Evolutionary conservation across 2,113 vertebrate genomes (phyloP).

Genomic region (Thomomys bottae): DNA sequence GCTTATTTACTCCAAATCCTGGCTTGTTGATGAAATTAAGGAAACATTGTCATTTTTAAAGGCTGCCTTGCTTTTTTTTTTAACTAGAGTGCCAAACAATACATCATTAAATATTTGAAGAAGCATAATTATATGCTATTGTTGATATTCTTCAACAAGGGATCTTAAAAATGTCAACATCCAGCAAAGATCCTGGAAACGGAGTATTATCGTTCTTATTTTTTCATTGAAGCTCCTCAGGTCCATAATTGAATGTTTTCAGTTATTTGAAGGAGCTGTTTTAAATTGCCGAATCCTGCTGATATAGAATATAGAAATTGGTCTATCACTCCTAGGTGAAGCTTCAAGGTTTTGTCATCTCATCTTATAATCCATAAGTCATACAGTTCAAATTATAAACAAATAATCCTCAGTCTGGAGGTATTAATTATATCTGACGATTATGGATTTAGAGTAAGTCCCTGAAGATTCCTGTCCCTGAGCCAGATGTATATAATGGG

Average conservation of each 20-base stretch:
- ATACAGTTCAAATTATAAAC: conserved; percentile 34
- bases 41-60: conserved; percentile 38
- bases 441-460: conserved; percentile 22
- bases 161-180: conserved; percentile 25
- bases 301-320: conserved; percentile 29
- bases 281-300: conserved; percentile 48
- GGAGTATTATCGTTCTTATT: conserved; percentile 15
- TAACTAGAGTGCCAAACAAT: conserved; percentile 43
- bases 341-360: conserved; percentile 32
- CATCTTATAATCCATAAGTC: conserved; percentile 41
- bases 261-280: conserved; percentile 34
- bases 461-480: conserved; percentile 9
- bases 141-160: conserved; percentile 45
- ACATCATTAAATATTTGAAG: conserved; percentile 48
- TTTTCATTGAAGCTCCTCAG: conserved; percentile 8
- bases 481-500: conserved; percentile 30
- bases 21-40: conserved; percentile 17
- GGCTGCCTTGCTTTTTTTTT: not conserved
- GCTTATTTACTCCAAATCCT: conserved; percentile 17
- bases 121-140: conserved; percentile 2
- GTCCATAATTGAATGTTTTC: not conserved
- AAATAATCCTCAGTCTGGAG: conserved; percentile 41
- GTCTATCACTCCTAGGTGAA: not conserved
- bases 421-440: conserved; percentile 14
- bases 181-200: conserved; percentile 35